Evolutionary conservation across 2,888 invertebrate genomes (phyloP).

Genomic region (Teinopalpus imperialis): DNA sequence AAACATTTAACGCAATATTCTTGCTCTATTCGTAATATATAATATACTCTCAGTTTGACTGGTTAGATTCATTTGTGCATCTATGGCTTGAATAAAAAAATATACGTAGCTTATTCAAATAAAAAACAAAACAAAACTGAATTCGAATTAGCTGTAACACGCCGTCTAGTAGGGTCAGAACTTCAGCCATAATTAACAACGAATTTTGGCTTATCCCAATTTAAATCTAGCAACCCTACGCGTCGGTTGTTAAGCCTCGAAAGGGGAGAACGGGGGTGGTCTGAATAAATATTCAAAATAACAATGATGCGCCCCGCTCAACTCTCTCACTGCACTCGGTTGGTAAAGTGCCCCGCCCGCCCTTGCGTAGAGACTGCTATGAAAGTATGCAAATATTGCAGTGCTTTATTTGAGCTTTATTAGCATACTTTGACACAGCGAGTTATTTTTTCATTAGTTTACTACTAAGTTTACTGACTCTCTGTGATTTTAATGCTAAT

Average conservation of each 20-base stretch:
- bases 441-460: constrained; percentile 1
- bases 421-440: constrained; percentile 8
- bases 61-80: too few relatives aligned
- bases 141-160: constrained; percentile 11
- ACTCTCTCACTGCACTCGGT: constrained; percentile 19
- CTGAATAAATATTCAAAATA: constrained; percentile 32
- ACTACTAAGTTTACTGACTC: neutral
- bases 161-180: constrained; percentile 5
- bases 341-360: constrained; percentile 29
- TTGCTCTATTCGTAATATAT: too few relatives aligned
- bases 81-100: too few relatives aligned
- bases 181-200: constrained; percentile 20
- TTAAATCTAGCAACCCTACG: constrained; percentile 21
- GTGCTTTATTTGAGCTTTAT: constrained; percentile 13
- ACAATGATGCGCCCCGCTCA: constrained; percentile 28
- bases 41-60: too few relatives aligned
- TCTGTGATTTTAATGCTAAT: neutral
- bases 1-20: too few relatives aligned
- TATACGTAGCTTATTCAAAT: too few relatives aligned
- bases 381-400: constrained; percentile 20
- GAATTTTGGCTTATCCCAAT: constrained; percentile 23
- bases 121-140: neutral
- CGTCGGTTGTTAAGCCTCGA: neutral
- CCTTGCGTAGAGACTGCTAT: constrained; percentile 18
- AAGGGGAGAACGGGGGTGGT: constrained; percentile 8